Conservation (phyloP, 2,888 invertebrate species). For the Emmelina monodactyla region DNA sequence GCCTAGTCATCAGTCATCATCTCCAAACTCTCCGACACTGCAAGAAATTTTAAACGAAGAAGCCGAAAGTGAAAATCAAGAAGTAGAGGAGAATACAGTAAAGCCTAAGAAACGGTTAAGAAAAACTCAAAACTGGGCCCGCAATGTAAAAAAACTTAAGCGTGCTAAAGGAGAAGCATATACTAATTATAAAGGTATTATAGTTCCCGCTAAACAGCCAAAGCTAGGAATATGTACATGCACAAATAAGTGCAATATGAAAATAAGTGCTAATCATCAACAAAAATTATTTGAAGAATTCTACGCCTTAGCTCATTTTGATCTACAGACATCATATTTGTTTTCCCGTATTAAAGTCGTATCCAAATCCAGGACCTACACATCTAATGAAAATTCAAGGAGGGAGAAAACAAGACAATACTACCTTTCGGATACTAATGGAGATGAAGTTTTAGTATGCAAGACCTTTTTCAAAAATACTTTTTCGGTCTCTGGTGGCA, state of each 20-base stretch:
- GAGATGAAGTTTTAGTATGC: conserved; percentile 9
- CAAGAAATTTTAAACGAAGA: neutral
- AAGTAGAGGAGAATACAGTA: neutral
- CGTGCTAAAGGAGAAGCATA: conserved; percentile 8
- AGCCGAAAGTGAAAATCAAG: neutral
- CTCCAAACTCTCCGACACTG: conserved; percentile 2
- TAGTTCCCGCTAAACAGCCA: conserved; percentile 8
- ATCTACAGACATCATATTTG: conserved; percentile 12
- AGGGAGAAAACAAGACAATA: conserved; percentile 9
- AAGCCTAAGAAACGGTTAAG: conserved; percentile 9
- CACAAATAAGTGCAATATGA: conserved; percentile 9
- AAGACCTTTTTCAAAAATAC: conserved; percentile 3
- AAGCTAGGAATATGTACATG: conserved; percentile 10
- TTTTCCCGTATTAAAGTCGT: conserved; percentile 11
- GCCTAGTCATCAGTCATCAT: conserved; percentile 6
- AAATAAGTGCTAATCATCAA: conserved; percentile 10
- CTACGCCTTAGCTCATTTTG: conserved; percentile 7
- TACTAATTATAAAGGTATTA: conserved; percentile 8
- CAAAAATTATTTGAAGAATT: conserved; percentile 9
- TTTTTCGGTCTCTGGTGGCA: conserved; percentile 6
- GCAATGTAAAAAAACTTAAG: conserved; percentile 7
- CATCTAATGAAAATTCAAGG: conserved; percentile 9
- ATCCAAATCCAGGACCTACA: conserved; percentile 10
- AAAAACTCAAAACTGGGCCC: conserved; percentile 5
- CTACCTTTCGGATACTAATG: conserved; percentile 7